Evolutionary conservation across 2,888 invertebrate genomes (phyloP).

Genomic region (Caenorhabditis japonica): DNA sequence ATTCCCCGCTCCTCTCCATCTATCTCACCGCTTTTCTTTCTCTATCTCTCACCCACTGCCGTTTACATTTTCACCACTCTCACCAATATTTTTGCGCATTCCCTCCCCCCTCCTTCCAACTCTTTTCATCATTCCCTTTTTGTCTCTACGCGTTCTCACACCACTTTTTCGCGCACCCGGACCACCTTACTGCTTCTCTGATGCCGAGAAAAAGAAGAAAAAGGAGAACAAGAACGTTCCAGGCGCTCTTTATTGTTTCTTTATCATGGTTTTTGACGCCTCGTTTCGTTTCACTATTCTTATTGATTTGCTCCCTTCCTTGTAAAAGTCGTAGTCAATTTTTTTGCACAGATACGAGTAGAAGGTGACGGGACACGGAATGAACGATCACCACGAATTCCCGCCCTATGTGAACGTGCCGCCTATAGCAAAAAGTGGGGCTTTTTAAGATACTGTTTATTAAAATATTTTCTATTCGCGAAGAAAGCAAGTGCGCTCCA

Average conservation of each 20-base stretch:
- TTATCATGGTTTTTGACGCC: too few species aligned
- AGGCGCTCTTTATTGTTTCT: too few species aligned
- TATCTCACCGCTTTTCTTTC: slow-evolving; percentile 11
- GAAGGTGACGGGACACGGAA: slow-evolving; percentile 14
- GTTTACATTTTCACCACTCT: too few species aligned
- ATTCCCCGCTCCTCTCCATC: slow-evolving; percentile 5
- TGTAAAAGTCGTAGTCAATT: neutral
- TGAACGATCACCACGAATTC: slow-evolving; percentile 19
- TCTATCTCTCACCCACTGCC: too few species aligned
- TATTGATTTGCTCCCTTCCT: too few species aligned
- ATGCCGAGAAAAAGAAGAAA: neutral
- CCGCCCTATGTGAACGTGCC: slow-evolving; percentile 47
- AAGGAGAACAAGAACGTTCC: neutral
- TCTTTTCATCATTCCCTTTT: slow-evolving; percentile 1
- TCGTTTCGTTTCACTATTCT: too few species aligned
- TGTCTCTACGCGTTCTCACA: neutral
- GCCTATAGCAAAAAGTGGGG: slow-evolving; percentile 49
- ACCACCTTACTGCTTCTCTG: neutral
- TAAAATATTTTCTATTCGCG: too few species aligned
- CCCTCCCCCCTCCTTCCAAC: slow-evolving; percentile 13
- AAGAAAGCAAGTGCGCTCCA: too few species aligned
- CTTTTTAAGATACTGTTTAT: too few species aligned
- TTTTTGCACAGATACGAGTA: slow-evolving; percentile 41
- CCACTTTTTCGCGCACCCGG: slow-evolving; percentile 2
- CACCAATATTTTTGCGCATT: slow-evolving; percentile 37